Base-by-base conservation (phyloP, 2,888 invertebrate species). In the Drosophila imparisetae region DNA sequence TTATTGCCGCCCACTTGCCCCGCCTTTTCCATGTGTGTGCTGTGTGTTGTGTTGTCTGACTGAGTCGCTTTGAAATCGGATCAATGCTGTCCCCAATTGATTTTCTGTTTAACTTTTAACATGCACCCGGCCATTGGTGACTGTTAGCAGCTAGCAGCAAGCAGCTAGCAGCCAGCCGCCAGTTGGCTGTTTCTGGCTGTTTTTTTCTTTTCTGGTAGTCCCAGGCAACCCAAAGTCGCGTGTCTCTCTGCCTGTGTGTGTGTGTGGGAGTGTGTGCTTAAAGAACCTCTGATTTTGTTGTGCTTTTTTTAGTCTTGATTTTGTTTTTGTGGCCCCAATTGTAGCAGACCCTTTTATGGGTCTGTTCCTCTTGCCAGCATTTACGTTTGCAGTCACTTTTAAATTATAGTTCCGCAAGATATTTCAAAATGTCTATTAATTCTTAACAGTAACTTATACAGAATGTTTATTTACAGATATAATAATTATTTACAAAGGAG, bases 21-120 rank as follows among this genome's bases (percentile, higher is more conserved):
- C 68, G 69, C 73, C 49, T 48, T 7, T 15, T 24, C 4, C 42
- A n/a, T 24, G 45, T 24, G 53, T 30, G 58, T 55, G 55, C 34
- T 27, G 21, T 55, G 42, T 11, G 42, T 24, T 21, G 7, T 32
- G 66, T 72, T 69, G 68, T 77, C 54, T 54, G 55, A 27, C 73
- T 72, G 62, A 21, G 53, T 48, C 42, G 40, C 65, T 73, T 53
- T 36, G 72, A 69, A 81, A 80, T 76, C 80, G 89, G 87, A 88
- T 88, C 87, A 89, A 88, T 88, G 83, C 72, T 89, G 87, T 84
- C 87, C 87, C 83, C 87, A 87, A 88, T 88, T 89, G 86, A 86
- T 84, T 87, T 78, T 88, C 59, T 80, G 83, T 80, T 85, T 83
- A 84, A 84, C 86, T 86, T 80, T 85, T 73, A 83, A 84, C 86